Evolutionary conservation across 1,140 invertebrate species (phyloP).

Genomic region (Leptinotarsa lineolata): DNA sequence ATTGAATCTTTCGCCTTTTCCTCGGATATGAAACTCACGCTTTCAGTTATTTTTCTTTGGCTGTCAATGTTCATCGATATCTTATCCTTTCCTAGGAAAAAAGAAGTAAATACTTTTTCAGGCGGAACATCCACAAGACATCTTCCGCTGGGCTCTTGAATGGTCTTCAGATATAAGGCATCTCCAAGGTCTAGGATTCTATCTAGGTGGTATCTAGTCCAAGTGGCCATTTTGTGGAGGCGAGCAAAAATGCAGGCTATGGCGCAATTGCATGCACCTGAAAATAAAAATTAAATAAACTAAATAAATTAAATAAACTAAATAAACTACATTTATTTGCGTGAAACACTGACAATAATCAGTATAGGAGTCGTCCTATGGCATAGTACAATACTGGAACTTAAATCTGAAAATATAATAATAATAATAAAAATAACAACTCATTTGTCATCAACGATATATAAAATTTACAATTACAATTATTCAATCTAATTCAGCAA

Average conservation of each 20-base stretch:
- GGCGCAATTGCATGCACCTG: slow-evolving; percentile 46
- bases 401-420: no score
- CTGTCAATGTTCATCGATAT: slow-evolving; percentile 38
- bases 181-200: slow-evolving; percentile 46
- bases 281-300: slow-evolving; percentile 16
- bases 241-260: slow-evolving; percentile 45
- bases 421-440: no score
- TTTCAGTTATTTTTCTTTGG: slow-evolving; percentile 17
- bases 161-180: slow-evolving; percentile 40
- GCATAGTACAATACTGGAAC: no score
- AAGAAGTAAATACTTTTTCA: slow-evolving; percentile 36
- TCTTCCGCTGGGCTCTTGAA: slow-evolving; percentile 34
- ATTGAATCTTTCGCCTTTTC: slow-evolving; percentile 33
- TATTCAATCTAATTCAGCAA: no score
- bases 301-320: no score
- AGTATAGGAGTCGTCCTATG: no score
- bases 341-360: no score
- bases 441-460: no score
- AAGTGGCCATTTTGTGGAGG: slow-evolving; percentile 43
- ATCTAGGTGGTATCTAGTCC: slow-evolving; percentile 42
- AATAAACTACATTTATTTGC: no score
- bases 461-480: no score
- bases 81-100: slow-evolving; percentile 41
- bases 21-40: slow-evolving; percentile 24
- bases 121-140: slow-evolving; percentile 36